Base-by-base conservation (phyloP, 1,140 invertebrate species). In the Philaenus spumarius region DNA sequence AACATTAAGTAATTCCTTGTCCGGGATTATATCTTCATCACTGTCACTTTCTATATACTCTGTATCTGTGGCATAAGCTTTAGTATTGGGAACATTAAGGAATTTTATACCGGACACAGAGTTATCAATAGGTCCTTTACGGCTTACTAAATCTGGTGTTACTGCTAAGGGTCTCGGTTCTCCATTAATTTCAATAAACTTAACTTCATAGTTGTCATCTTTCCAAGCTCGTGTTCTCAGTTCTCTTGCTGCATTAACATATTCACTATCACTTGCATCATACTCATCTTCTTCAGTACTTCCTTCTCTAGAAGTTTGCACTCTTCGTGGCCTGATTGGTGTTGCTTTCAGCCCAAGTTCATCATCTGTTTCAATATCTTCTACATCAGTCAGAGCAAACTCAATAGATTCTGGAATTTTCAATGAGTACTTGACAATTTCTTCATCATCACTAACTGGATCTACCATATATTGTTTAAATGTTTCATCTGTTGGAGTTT, bases 251-350 rank as follows among this genome's bases (percentile, higher is more conserved):
- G 62, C 64, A 50, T 34, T 34, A 40, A 50, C 17, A 48, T 53
- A 53, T 39, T 53, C 50, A 22, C 19, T 39, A 22, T 63, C 64
- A 40, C 57, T 61, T 35, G 39, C 50, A 47, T 63, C 58, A 55
- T 65, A 42, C 50, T 62, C 59, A 35, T 64, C 62, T 52, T 54
- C 53, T 42, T 64, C 64, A 50, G 56, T 58, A 35, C 58, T 63
- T 50, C n/a, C 55, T 17, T 20, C 50, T 26, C 22, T 22, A 2
- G 35, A 53, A 3, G 15, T 9, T 7, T 37, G 30, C 37, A 37
- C 37, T 15, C 35, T 39, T n/a, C n/a, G 11, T 53, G 50, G 50
- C 11, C n/a, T 53, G 3, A 35, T 7, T 39, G 50, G 15, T 53
- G 19, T 1, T 24, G 19, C 35, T 12, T 14, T 34, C 20, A 15